These are phyloP conservation scores for Setophaga kirtlandii DNA, from an alignment of 2,113 vertebrate genomes.

Conservation along the genomic window DNA sequence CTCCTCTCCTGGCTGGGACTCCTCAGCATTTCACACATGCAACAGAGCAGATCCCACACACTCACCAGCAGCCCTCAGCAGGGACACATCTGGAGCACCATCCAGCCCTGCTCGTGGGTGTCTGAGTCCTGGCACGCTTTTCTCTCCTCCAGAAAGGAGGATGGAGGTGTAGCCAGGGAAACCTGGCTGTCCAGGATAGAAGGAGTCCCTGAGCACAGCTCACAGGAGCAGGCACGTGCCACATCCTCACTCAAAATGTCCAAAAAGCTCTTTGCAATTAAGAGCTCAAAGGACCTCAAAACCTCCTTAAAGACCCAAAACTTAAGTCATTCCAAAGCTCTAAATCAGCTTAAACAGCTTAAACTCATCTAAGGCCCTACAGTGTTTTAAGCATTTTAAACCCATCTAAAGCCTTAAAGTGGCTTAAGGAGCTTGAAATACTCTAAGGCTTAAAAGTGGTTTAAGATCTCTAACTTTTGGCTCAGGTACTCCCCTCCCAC, in stretches of 20 bases:
- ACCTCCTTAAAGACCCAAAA: conserved; percentile 24
- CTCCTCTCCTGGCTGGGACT: background rate
- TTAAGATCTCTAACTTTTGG: conserved; percentile 7
- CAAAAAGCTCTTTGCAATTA: background rate
- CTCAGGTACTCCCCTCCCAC: background rate
- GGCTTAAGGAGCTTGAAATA: conserved; percentile 38
- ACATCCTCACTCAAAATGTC: background rate
- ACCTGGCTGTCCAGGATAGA: background rate
- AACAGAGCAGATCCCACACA: background rate
- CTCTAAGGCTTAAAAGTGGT: conserved; percentile 13
- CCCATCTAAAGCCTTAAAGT: conserved; percentile 56
- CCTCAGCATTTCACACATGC: background rate
- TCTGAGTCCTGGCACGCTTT: no score
- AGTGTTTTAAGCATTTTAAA: conserved; percentile 65
- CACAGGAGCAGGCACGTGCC: background rate
- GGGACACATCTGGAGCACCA: background rate
- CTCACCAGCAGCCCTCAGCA: rapidly evolving
- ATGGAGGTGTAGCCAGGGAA: background rate
- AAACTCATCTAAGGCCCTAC: conserved; percentile 39
- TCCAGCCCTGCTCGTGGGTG: background rate
- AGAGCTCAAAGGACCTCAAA: background rate
- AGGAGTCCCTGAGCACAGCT: background rate
- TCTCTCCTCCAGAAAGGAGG: background rate
- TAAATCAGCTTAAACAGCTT: conserved; percentile 63
- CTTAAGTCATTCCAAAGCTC: conserved; percentile 48